Percentiles rank a stretch among this genome's conserved stretches.
Evolutionary conservation across 2,113 vertebrate species (phyloP).

Genomic region (Poeciliopsis prolifica): DNA sequence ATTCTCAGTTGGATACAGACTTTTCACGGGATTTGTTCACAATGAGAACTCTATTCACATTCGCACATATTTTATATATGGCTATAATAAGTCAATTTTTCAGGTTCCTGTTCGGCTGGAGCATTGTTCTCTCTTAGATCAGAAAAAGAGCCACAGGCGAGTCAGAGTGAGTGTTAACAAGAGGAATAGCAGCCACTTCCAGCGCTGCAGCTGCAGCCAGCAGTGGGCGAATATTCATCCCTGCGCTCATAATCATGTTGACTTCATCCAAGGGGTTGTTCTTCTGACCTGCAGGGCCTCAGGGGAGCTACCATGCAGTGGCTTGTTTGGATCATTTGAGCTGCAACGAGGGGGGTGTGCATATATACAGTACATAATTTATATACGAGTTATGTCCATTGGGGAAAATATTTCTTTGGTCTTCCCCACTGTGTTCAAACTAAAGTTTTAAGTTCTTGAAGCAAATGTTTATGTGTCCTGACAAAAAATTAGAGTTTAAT

Average conservation of each 20-base stretch:
- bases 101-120: conserved; percentile 25
- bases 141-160: conserved; percentile 60
- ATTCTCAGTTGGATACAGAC: conserved; percentile 6
- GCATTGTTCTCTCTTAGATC: conserved; percentile 55
- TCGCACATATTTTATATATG: background rate
- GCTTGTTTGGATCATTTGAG: conserved; percentile 51
- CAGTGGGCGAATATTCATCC: conserved; percentile 66
- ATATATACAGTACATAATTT: conserved; percentile 7
- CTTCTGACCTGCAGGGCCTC: conserved; percentile 59
- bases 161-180: conserved; percentile 64
- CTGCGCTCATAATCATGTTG: conserved; percentile 61
- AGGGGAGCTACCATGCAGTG: conserved; percentile 35
- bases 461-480: conserved; percentile 13
- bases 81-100: conserved; percentile 3
- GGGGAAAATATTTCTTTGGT: conserved; percentile 11
- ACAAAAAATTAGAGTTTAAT: conserved; percentile 1
- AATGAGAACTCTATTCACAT: conserved; percentile 18
- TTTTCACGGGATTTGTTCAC: background rate
- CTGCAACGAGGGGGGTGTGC: conserved; percentile 28
- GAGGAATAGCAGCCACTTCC: conserved; percentile 53
- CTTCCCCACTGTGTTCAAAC: conserved; percentile 23
- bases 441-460: conserved; percentile 29
- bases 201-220: conserved; percentile 45
- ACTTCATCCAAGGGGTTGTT: conserved; percentile 61
- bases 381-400: conserved; percentile 10